A percentile compares a stretch with the other conserved stretches of the same genome.
Conservation (phyloP, 2,113 vertebrate genomes). For the Oreocharis arfaki region DNA sequence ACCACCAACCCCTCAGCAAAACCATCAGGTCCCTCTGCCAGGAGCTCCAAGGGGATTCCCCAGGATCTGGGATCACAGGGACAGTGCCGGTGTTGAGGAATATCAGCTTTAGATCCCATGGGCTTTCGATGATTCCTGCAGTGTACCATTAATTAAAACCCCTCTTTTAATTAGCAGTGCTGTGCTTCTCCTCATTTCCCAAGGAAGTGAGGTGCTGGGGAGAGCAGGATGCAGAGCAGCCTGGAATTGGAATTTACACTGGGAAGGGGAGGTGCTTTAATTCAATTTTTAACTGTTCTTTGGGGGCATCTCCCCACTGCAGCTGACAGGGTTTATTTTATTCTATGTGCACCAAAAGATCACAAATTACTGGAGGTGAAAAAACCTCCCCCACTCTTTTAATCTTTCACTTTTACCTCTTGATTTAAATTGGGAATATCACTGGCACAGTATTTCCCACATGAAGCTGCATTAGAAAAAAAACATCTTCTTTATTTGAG, state of each 20-base stretch:
- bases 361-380: background rate
- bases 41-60: background rate
- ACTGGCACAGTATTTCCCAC: background rate
- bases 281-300: background rate
- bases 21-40: background rate
- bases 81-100: background rate
- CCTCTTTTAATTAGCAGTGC: background rate
- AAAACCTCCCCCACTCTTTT: rapidly evolving
- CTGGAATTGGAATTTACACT: background rate
- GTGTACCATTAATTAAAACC: background rate
- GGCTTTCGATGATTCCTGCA: background rate
- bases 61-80: background rate
- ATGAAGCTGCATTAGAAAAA: background rate
- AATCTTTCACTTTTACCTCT: background rate
- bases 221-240: background rate
- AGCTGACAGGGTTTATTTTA: background rate
- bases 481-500: background rate
- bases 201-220: background rate
- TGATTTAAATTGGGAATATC: background rate
- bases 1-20: background rate
- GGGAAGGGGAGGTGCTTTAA: background rate
- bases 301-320: background rate
- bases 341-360: background rate
- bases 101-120: background rate
- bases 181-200: background rate